Percentiles rank a stretch among this genome's conserved stretches.
These are phyloP conservation scores for Diarsia dahlii DNA, from an alignment of 2,888 invertebrate species.

Conservation along the genomic window DNA sequence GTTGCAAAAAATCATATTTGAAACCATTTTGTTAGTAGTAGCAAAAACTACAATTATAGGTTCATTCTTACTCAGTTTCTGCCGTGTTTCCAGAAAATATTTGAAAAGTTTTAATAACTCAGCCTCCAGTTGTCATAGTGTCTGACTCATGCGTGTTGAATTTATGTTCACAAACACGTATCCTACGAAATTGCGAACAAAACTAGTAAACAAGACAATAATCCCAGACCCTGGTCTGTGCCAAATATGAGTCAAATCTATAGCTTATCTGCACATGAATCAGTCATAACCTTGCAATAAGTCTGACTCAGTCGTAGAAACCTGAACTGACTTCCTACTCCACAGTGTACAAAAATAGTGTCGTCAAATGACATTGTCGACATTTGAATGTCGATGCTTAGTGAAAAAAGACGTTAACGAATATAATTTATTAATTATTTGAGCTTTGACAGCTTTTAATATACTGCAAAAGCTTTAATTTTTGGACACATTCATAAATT, in stretches of 20 bases:
- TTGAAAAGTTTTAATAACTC: background rate
- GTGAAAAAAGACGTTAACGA: background rate
- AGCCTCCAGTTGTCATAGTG: background rate
- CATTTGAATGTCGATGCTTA: background rate
- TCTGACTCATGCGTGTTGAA: background rate
- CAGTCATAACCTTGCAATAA: conserved; percentile 53
- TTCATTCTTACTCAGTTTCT: background rate
- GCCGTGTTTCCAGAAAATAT: background rate
- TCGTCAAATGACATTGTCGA: conserved; percentile 10
- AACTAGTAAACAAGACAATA: conserved; percentile 24
- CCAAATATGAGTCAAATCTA: conserved; percentile 41
- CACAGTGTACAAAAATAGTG: conserved; percentile 32
- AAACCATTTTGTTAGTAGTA: background rate
- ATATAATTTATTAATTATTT: background rate
- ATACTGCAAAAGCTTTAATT: no score
- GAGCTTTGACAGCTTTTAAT: background rate
- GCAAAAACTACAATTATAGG: background rate
- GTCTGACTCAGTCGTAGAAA: conserved; percentile 47
- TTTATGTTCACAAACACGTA: background rate
- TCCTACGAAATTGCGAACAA: conserved; percentile 5
- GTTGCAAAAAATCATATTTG: background rate
- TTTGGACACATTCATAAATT: no score
- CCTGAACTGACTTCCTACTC: conserved; percentile 52
- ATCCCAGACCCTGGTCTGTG: conserved; percentile 9
- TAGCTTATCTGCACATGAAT: conserved; percentile 45